phyloP scores from a whole-genome alignment of 2,113 vertebrate genomes.

The Pagrus major region DNA sequence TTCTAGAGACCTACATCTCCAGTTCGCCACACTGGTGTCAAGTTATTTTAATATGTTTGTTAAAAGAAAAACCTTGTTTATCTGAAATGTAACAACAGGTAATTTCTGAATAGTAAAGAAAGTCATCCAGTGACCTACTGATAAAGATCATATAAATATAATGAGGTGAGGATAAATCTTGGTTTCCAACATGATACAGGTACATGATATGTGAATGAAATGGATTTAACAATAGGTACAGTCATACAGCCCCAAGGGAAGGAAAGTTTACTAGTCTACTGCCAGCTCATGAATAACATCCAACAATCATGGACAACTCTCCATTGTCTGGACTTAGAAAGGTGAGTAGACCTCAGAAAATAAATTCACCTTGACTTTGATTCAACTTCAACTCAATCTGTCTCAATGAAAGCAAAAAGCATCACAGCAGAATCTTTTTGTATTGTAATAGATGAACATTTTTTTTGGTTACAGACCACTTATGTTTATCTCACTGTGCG shows the following conservation, averaged over 20 bases:
- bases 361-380: too few relatives aligned
- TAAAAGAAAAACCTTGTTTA: not conserved
- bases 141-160: constrained; percentile 10
- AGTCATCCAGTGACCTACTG: not conserved
- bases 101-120: constrained; percentile 15
- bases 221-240: constrained; percentile 34
- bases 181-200: constrained; percentile 11
- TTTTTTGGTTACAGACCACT: too few relatives aligned
- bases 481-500: too few relatives aligned
- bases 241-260: constrained; percentile 8
- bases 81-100: not conserved
- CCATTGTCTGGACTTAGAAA: not conserved
- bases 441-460: too few relatives aligned
- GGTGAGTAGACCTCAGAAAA: not conserved
- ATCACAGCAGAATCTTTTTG: too few relatives aligned
- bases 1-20: not conserved
- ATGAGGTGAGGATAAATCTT: not conserved
- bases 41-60: constrained; percentile 21
- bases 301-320: not conserved
- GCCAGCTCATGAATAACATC: not conserved
- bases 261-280: constrained; percentile 12
- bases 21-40: not conserved
- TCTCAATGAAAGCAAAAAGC: not conserved
- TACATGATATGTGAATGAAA: constrained; percentile 26
- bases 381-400: too few relatives aligned